These are phyloP conservation scores for Morpho deidamia DNA, from an alignment of 2,888 invertebrate species.

Conservation along the genomic window DNA sequence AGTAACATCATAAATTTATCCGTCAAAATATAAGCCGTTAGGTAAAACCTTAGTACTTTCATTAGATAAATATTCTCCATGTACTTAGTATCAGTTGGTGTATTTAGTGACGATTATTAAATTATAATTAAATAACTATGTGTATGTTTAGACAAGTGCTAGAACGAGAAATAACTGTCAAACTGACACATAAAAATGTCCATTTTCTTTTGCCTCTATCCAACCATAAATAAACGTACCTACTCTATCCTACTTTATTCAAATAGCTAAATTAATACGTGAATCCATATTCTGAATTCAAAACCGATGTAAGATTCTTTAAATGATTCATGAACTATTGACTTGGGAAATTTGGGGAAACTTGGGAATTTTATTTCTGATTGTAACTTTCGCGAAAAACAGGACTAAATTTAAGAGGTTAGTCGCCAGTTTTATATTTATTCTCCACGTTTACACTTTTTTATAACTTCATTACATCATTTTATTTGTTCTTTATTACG, in stretches of 20 bases:
- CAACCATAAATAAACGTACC: constrained; percentile 26
- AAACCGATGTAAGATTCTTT: constrained; percentile 21
- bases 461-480: neutral
- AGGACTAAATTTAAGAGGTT: neutral
- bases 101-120: constrained; percentile 9
- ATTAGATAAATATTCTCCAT: no score
- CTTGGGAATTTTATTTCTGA: constrained; percentile 18
- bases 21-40: no score
- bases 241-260: constrained; percentile 22
- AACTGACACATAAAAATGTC: constrained; percentile 26
- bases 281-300: constrained; percentile 24
- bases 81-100: no score
- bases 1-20: no score
- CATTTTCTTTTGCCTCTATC: constrained; percentile 24
- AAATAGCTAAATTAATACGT: constrained; percentile 23
- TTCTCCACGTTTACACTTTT: neutral
- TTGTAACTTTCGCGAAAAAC: constrained; percentile 21
- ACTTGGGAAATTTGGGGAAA: constrained; percentile 26
- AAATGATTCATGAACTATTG: constrained; percentile 27
- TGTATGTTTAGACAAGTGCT: no score
- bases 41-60: no score
- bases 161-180: constrained; percentile 23
- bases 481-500: neutral
- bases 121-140: constrained; percentile 13
- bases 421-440: neutral